phyloP scores from a whole-genome alignment of 2,888 invertebrate genomes.

The Leucophenga montana region DNA sequence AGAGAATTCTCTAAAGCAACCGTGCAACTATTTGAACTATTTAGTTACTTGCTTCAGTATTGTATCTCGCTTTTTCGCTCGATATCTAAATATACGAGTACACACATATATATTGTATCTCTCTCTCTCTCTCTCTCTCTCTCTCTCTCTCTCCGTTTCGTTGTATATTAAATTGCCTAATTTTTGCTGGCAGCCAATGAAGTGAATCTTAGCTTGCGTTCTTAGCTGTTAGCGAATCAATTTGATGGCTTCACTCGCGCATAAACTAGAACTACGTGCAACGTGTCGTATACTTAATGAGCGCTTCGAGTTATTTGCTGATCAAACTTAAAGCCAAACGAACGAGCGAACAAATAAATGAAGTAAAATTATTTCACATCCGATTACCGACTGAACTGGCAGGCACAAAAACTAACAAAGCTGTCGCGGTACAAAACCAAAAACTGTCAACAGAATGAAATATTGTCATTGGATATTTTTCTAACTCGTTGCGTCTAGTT shows the following conservation, averaged over 20 bases:
- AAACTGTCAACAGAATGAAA: constrained; percentile 66
- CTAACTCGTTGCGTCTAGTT: not conserved
- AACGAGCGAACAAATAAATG: too few relatives aligned
- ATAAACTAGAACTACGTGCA: constrained; percentile 52
- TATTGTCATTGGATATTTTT: constrained; percentile 56
- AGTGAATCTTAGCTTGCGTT: not conserved
- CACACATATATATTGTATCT: too few relatives aligned
- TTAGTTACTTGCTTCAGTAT: too few relatives aligned
- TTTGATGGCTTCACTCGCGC: constrained; percentile 50
- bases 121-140: not conserved
- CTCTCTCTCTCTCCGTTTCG: not conserved
- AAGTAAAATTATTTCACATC: constrained; percentile 20
- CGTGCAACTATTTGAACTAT: constrained; percentile 19
- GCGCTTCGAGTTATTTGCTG: constrained; percentile 37
- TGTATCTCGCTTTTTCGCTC: too few relatives aligned
- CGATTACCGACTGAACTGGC: constrained; percentile 41
- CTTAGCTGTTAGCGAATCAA: constrained; percentile 50
- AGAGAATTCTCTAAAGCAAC: too few relatives aligned
- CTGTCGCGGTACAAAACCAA: constrained; percentile 34
- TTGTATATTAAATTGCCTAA: not conserved
- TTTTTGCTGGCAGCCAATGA: constrained; percentile 1
- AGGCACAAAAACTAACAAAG: constrained; percentile 38
- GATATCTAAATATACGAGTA: not conserved
- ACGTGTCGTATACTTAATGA: constrained; percentile 63
- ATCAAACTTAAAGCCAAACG: constrained; percentile 28